These are phyloP conservation scores for Papilio glaucus DNA, from an alignment of 1,140 invertebrate species.

Conservation along the genomic window DNA sequence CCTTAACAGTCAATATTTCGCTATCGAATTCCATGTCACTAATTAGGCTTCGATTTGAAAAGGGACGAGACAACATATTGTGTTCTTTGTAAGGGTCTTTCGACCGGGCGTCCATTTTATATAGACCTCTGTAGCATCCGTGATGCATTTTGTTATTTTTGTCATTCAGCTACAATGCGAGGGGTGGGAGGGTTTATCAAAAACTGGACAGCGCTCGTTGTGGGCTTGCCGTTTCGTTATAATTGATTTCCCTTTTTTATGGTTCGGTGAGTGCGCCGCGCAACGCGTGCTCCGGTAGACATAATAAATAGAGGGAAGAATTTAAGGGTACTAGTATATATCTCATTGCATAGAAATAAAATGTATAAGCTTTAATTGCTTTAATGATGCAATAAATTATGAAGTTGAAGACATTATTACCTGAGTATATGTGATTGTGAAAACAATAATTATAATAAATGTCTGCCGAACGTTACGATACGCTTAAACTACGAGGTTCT, in stretches of 20 bases:
- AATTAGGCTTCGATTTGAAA: slow-evolving; percentile 42
- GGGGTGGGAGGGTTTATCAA: slow-evolving; percentile 25
- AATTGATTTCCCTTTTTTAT: slow-evolving; percentile 78
- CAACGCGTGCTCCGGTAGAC: slow-evolving; percentile 54
- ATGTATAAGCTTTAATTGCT: not conserved
- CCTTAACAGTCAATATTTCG: slow-evolving; percentile 18
- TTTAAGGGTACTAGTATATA: slow-evolving; percentile 14
- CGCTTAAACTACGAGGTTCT: too few relatives aligned
- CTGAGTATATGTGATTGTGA: too few relatives aligned
- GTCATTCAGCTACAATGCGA: slow-evolving; percentile 18
- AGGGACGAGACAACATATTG: slow-evolving; percentile 39
- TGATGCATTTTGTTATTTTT: slow-evolving; percentile 30
- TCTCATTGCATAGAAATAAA: not conserved
- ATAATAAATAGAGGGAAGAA: slow-evolving; percentile 44
- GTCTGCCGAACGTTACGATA: too few relatives aligned
- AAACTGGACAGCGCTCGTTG: slow-evolving; percentile 38
- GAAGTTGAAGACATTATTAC: too few relatives aligned
- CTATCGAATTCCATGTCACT: slow-evolving; percentile 22
- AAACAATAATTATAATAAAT: too few relatives aligned
- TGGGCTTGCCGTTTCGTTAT: slow-evolving; percentile 67
- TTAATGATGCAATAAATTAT: not conserved
- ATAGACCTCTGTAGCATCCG: slow-evolving; percentile 25
- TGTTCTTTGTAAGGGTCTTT: slow-evolving; percentile 38
- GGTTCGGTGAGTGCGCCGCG: slow-evolving; percentile 59
- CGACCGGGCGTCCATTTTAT: slow-evolving; percentile 25